A percentile compares a stretch with the other conserved stretches of the same genome.
phyloP scores from a whole-genome alignment of 2,888 invertebrate species.

The Bembecia ichneumoniformis region DNA sequence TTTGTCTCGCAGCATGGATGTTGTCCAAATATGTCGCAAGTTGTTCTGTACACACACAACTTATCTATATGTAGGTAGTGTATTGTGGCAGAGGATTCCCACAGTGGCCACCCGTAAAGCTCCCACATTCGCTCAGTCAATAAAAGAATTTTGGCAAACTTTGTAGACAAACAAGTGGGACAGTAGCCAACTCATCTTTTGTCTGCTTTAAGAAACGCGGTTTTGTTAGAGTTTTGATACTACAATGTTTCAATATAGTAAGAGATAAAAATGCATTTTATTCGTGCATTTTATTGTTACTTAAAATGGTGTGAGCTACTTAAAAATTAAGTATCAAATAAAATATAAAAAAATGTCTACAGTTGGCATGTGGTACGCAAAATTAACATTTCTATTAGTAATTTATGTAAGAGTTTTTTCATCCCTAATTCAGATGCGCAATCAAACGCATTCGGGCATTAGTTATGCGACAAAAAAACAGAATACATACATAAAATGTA shows the following conservation, averaged over 20 bases:
- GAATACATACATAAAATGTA: too few species aligned
- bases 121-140: constrained; percentile 58
- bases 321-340: too few species aligned
- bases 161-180: constrained; percentile 69
- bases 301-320: too few species aligned
- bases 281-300: background rate
- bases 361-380: too few species aligned
- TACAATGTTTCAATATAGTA: constrained; percentile 39
- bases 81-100: constrained; percentile 35
- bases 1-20: too few species aligned
- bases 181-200: constrained; percentile 69
- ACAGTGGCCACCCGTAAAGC: constrained; percentile 41
- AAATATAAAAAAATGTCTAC: too few species aligned
- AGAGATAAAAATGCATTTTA: constrained; percentile 21
- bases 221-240: constrained; percentile 57
- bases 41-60: background rate
- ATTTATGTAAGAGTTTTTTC: too few species aligned
- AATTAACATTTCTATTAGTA: too few species aligned
- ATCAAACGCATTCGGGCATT: too few species aligned
- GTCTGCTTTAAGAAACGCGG: constrained; percentile 61
- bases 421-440: too few species aligned
- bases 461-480: too few species aligned
- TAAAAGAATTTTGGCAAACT: constrained; percentile 71
- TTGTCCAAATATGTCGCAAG: background rate
- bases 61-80: constrained; percentile 10